These are phyloP conservation scores for Centropyge bicolor DNA, from an alignment of 2,797 vertebrate species.

Conservation along the genomic window DNA sequence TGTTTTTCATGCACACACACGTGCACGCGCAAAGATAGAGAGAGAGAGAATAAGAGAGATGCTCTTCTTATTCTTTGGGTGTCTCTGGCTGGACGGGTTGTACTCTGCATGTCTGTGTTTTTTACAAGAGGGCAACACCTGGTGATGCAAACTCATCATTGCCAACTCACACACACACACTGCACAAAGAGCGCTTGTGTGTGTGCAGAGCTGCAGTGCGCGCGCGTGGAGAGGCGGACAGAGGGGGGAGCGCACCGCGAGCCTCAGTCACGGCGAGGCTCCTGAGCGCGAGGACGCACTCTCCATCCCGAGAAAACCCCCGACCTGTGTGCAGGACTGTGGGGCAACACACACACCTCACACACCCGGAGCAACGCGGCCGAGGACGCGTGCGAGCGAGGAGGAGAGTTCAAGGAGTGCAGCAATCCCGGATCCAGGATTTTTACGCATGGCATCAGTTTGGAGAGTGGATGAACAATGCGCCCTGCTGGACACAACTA, in stretches of 20 bases:
- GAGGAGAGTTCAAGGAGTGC: conserved; percentile 2
- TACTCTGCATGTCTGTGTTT: conserved; percentile 20
- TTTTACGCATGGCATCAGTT: conserved; percentile 57
- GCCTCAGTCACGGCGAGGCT: conserved; percentile 39
- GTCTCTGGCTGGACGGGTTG: neutral
- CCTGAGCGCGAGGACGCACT: conserved; percentile 58
- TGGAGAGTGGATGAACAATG: conserved; percentile 67
- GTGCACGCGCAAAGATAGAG: neutral
- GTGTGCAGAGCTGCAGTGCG: conserved; percentile 28
- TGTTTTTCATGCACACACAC: conserved; percentile 14
- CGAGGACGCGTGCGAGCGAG: conserved; percentile 14
- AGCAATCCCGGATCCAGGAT: conserved; percentile 4
- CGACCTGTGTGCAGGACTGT: conserved; percentile 24
- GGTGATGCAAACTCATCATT: conserved; percentile 54
- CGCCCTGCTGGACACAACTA: conserved; percentile 64
- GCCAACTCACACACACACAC: conserved; percentile 8
- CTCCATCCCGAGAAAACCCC: conserved; percentile 13
- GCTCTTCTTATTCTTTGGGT: conserved; percentile 2
- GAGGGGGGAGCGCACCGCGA: conserved; percentile 40
- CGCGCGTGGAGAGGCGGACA: conserved; percentile 33
- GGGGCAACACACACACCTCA: conserved; percentile 3
- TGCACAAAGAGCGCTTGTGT: neutral
- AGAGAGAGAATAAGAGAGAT: neutral
- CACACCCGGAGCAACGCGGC: conserved; percentile 1
- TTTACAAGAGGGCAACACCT: conserved; percentile 57